These are phyloP conservation scores for Caenorhabditis sp. DNA, from an alignment of 2,888 invertebrate genomes.

Conservation along the genomic window DNA sequence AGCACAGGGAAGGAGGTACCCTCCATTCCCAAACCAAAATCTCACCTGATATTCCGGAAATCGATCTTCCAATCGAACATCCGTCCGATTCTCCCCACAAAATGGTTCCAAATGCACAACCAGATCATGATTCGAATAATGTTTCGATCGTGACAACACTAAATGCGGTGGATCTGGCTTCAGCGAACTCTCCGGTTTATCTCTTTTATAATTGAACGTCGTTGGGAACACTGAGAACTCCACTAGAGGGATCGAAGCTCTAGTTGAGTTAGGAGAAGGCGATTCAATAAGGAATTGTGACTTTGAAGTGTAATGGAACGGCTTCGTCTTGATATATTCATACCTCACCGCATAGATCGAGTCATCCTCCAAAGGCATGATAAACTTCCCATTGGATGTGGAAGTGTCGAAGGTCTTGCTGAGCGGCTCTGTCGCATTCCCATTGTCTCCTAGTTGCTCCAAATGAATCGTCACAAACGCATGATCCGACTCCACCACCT, in stretches of 20 bases:
- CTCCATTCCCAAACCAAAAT: not conserved
- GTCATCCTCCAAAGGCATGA: constrained; percentile 59
- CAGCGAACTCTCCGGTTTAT: constrained; percentile 17
- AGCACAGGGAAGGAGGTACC: too few species aligned
- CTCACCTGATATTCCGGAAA: constrained; percentile 27
- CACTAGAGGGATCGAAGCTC: constrained; percentile 28
- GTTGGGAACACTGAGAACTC: constrained; percentile 37
- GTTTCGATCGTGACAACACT: constrained; percentile 15
- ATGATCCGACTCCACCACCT: constrained; percentile 39
- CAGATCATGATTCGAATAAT: constrained; percentile 38
- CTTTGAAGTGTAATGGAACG: constrained; percentile 55
- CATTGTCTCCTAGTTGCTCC: not conserved
- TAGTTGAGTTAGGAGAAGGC: constrained; percentile 36
- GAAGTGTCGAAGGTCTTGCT: constrained; percentile 54
- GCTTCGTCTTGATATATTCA: constrained; percentile 61
- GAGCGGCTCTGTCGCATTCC: not conserved
- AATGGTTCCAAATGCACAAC: constrained; percentile 62
- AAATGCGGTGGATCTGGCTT: constrained; percentile 39
- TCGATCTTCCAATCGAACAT: constrained; percentile 35
- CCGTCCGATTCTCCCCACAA: constrained; percentile 47
- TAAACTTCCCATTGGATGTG: constrained; percentile 51
- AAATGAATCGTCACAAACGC: constrained; percentile 37
- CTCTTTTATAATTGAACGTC: constrained; percentile 29
- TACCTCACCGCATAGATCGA: constrained; percentile 65
- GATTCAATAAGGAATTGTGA: constrained; percentile 53